A percentile compares a stretch with the other conserved stretches of the same genome.
Conservation (phyloP, 2,113 vertebrate species). For the Salvelinus fontinalis region DNA sequence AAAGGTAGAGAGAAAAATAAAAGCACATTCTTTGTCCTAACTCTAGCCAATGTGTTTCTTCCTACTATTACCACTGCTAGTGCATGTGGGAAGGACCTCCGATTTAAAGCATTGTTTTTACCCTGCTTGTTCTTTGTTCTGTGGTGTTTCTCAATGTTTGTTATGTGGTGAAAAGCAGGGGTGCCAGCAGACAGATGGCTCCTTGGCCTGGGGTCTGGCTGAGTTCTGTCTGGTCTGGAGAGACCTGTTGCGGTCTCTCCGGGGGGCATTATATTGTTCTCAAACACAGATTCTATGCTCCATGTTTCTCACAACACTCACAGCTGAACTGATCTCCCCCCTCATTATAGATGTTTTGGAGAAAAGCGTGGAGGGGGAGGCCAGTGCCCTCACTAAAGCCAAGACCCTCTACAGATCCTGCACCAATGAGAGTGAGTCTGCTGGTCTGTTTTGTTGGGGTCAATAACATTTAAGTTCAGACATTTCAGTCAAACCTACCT, state of each 20-base stretch:
- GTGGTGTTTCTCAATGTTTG: neutral
- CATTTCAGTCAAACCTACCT: no score
- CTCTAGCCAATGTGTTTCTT: neutral
- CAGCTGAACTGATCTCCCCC: neutral
- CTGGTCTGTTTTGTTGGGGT: neutral
- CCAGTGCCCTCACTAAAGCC: constrained; percentile 84
- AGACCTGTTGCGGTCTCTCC: neutral
- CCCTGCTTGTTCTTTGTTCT: neutral
- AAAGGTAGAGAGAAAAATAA: no score
- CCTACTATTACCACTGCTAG: neutral
- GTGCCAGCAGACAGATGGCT: neutral
- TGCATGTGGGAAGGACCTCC: neutral
- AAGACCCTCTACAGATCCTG: constrained; percentile 92
- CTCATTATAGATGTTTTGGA: constrained; percentile 81
- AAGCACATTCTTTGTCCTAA: no score
- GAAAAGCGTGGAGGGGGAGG: constrained; percentile 71
- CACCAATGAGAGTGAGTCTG: constrained; percentile 88
- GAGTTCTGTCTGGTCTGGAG: neutral
- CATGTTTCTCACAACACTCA: neutral
- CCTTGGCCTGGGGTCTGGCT: neutral
- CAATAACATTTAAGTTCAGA: no score
- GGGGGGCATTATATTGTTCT: neutral
- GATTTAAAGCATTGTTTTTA: neutral
- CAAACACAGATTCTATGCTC: neutral
- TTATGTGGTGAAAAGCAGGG: neutral